Evolutionary conservation across 1,140 invertebrate genomes (phyloP), one percentile per base, ranked within the genome.

Genomic region (Drosophila kohkoa): DNA sequence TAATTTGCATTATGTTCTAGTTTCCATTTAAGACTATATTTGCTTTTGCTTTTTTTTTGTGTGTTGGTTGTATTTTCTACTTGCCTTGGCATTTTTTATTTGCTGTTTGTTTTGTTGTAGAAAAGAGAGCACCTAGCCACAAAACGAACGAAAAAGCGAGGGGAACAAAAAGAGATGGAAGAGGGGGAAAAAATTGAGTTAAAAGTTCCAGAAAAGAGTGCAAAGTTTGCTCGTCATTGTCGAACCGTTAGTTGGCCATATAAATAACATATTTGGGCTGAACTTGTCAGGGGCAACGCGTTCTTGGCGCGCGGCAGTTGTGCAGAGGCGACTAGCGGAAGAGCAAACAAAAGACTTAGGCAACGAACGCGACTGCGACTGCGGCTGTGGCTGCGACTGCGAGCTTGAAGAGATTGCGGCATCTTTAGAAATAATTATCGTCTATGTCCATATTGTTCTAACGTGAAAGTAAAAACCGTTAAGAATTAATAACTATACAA

Each of bases 401-500:
- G 20, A 55, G 58, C 43, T 62, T 25, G 3, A 25, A 3, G 43
- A 71, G 60, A 48, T 63, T 77, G 49, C 76, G 76, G 65, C 75
- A 66, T 75, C 78, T 77, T 68, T 75, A 60, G 59, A 75, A 72
- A 88, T 88, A 88, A 89, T 88, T 88, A 88, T 89, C 85, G 75
- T 74, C 77, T 82, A 25, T 76, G 83, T 88, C 80, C 81, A 89
- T 88, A 88, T 88, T 88, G 85, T 89, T 88, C 85, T 88, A 89
- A 81, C 80, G 85, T 89, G 85, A 88, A 88, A 88, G 85, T 88
- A 88, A 88, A 88, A 88, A 83, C 85, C 85, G 85, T 88, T 89
- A 88, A 88, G 85, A 88, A 88, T 89, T 88, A 88, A 88, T 88
- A 88, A 81, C 85, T 88, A 82, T 82, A 58, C 57, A 75, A 54